A percentile compares a stretch with the other conserved stretches of the same genome.
Evolutionary conservation across 1,140 invertebrate species (phyloP).

Genomic region (Trichoplusia ni): DNA sequence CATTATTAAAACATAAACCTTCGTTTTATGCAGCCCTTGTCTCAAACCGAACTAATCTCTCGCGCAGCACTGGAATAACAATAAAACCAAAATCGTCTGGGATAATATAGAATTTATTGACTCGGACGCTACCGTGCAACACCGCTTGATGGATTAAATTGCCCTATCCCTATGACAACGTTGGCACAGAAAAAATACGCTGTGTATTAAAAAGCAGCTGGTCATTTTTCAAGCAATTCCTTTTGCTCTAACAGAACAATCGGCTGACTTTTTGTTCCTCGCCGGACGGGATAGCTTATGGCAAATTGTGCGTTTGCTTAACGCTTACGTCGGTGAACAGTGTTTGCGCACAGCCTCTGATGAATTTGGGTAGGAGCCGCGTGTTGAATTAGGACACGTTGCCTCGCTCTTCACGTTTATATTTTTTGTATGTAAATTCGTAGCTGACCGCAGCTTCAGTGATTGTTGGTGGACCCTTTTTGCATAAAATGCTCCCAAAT

Average conservation of each 20-base stretch:
- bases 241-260: constrained; percentile 76
- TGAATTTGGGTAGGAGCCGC: constrained; percentile 62
- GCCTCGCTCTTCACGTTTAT: constrained; percentile 44
- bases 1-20: background rate
- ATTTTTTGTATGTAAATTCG: constrained; percentile 45
- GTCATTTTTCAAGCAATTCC: constrained; percentile 82
- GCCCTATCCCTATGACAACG: constrained; percentile 82
- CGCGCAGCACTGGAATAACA: constrained; percentile 59
- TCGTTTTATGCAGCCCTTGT: background rate
- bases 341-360: constrained; percentile 63
- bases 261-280: constrained; percentile 56
- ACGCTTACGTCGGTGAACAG: constrained; percentile 42
- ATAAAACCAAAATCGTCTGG: constrained; percentile 75
- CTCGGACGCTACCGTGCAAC: constrained; percentile 63
- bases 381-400: constrained; percentile 65
- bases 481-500: background rate
- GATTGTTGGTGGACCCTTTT: background rate
- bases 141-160: constrained; percentile 82
- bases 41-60: constrained; percentile 58
- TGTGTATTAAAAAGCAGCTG: constrained; percentile 80
- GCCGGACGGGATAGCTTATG: constrained; percentile 44
- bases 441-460: constrained; percentile 3
- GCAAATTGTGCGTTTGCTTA: constrained; percentile 66
- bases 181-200: constrained; percentile 80
- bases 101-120: constrained; percentile 78